phyloP scores from a whole-genome alignment of 2,113 vertebrate genomes.

The Misgurnus anguillicaudatus region DNA sequence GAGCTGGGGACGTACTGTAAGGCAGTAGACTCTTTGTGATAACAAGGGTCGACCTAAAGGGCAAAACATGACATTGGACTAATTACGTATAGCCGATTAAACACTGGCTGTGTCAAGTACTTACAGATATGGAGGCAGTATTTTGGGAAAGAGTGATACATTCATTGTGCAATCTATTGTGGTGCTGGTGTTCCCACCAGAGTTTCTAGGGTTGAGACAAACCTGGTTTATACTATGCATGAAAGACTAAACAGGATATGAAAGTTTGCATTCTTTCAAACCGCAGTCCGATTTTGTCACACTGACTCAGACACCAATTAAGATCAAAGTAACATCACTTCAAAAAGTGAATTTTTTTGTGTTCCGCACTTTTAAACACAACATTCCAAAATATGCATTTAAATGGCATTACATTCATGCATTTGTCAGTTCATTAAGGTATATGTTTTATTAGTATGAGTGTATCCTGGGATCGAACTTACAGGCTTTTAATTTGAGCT shows the following conservation, averaged over 20 bases:
- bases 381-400: too few species aligned
- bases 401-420: too few species aligned
- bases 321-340: too few species aligned
- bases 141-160: conserved; percentile 12
- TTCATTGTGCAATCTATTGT: conserved; percentile 21
- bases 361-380: too few species aligned
- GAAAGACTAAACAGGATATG: conserved; percentile 52
- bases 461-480: too few species aligned
- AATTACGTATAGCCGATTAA: background rate
- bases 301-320: background rate
- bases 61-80: background rate
- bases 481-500: too few species aligned
- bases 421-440: too few species aligned
- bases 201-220: conserved; percentile 45
- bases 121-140: conserved; percentile 9
- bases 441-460: too few species aligned
- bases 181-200: conserved; percentile 22
- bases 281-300: background rate
- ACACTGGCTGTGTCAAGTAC: background rate
- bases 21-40: background rate
- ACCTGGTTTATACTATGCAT: conserved; percentile 36
- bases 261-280: conserved; percentile 1
- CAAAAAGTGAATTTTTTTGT: background rate
- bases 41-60: background rate
- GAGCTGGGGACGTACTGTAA: conserved; percentile 8